phyloP scores from a whole-genome alignment of 2,113 vertebrate species.

The Phodopus roborovskii region DNA sequence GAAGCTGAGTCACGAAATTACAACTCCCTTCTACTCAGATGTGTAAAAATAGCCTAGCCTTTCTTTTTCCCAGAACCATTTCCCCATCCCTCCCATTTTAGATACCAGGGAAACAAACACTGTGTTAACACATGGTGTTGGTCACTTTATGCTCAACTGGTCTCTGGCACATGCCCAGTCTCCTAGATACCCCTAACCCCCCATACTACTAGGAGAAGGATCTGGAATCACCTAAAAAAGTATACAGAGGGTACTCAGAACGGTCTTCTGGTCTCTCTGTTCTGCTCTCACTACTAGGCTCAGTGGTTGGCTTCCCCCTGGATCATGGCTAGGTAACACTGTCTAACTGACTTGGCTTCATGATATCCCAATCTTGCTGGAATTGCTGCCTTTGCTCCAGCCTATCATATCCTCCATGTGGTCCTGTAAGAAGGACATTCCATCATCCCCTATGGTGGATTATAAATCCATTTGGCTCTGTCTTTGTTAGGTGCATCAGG shows the following conservation, averaged over 20 bases:
- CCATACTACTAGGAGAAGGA: background rate
- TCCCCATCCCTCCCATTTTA: background rate
- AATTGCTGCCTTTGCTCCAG: background rate
- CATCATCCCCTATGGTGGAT: background rate
- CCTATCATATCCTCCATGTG: background rate
- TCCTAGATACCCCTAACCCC: background rate
- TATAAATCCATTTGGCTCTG: background rate
- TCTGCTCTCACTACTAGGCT: background rate
- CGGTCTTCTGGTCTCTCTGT: background rate
- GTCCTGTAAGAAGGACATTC: background rate
- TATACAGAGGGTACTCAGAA: background rate
- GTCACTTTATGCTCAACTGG: background rate
- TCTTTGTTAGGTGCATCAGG: background rate
- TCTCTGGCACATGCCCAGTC: background rate
- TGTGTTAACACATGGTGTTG: no score
- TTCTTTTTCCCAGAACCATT: constrained; percentile 9
- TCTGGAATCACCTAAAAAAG: background rate
- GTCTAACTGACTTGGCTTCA: background rate
- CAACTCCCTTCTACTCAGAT: background rate
- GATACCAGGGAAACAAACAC: background rate
- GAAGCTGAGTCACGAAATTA: background rate
- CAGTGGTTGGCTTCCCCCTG: background rate
- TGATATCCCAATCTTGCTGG: background rate
- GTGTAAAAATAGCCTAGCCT: background rate
- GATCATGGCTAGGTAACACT: background rate